Percentiles rank a stretch among this genome's conserved stretches.
phyloP scores from a whole-genome alignment of 2,113 vertebrate genomes.

The Chitala chitala region DNA sequence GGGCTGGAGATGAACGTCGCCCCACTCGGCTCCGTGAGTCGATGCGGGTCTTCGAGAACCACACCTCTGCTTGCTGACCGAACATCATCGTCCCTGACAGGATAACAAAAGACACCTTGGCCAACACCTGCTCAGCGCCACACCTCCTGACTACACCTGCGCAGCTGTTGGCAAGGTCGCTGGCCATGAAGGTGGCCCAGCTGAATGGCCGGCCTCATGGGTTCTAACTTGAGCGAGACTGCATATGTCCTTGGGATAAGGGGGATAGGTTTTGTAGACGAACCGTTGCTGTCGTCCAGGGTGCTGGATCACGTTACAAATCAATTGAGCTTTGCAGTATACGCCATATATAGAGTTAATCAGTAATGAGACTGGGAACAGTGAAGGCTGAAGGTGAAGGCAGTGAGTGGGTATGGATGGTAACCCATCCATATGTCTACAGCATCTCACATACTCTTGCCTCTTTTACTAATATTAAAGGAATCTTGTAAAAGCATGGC shows the following conservation, averaged over 20 bases:
- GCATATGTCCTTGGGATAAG: too few species aligned
- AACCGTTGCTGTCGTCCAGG: too few species aligned
- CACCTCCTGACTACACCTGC: slow-evolving; percentile 42
- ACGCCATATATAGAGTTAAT: too few species aligned
- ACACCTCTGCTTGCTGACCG: neutral
- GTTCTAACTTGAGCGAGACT: too few species aligned
- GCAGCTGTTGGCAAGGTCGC: slow-evolving; percentile 63
- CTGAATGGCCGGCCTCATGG: slow-evolving; percentile 66
- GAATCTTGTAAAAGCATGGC: neutral
- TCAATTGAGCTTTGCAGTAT: too few species aligned
- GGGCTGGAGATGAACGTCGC: neutral
- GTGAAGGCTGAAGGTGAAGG: too few species aligned
- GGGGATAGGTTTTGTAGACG: slow-evolving; percentile 63
- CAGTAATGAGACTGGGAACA: too few species aligned
- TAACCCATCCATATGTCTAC: too few species aligned
- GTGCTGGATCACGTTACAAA: too few species aligned
- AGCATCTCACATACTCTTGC: too few species aligned
- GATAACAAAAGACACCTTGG: slow-evolving; percentile 30
- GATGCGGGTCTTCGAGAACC: neutral
- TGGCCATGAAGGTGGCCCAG: slow-evolving; percentile 67
- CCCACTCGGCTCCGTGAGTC: neutral
- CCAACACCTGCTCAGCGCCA: slow-evolving; percentile 39
- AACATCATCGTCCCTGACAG: slow-evolving; percentile 30
- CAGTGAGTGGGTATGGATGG: too few species aligned
- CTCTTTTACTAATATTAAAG: neutral